Conservation (phyloP, 2,797 vertebrate species). For the Danio tinwini region DNA sequence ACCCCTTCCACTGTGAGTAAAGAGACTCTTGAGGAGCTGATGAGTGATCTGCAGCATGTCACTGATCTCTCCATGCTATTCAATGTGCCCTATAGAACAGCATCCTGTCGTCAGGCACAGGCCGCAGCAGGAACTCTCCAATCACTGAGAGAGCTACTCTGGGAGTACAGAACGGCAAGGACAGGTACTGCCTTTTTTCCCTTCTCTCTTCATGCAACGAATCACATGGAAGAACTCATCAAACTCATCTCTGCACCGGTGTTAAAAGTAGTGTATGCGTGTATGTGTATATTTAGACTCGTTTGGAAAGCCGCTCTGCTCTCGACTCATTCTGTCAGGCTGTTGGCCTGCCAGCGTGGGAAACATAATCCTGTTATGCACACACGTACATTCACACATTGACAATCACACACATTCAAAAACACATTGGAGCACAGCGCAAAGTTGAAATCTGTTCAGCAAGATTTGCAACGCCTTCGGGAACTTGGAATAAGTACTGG, state of each 20-base stretch:
- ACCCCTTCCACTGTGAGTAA: constrained; percentile 82
- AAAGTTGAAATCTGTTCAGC: constrained; percentile 34
- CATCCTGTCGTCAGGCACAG: constrained; percentile 81
- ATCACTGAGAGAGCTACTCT: constrained; percentile 78
- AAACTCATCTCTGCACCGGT: constrained; percentile 13
- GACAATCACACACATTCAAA: constrained; percentile 30
- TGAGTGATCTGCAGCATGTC: background rate
- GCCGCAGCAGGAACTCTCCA: constrained; percentile 81
- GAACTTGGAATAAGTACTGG: constrained; percentile 5
- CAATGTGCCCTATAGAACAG: constrained; percentile 76
- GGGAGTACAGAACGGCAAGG: constrained; percentile 84
- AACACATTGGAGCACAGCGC: constrained; percentile 1
- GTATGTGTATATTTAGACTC: constrained; percentile 39
- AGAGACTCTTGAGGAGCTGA: background rate
- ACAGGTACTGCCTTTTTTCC: constrained; percentile 73
- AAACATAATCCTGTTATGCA: constrained; percentile 46
- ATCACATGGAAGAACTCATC: constrained; percentile 18
- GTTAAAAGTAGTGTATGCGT: constrained; percentile 14
- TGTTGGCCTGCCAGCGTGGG: constrained; percentile 38
- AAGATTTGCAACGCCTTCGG: constrained; percentile 30
- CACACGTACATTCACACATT: constrained; percentile 36
- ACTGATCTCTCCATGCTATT: constrained; percentile 12
- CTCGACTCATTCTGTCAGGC: constrained; percentile 43
- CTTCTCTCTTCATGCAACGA: background rate
- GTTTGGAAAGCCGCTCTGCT: constrained; percentile 43